Conservation (phyloP, 2,888 invertebrate species). For the Ypsolopha scabrella region DNA sequence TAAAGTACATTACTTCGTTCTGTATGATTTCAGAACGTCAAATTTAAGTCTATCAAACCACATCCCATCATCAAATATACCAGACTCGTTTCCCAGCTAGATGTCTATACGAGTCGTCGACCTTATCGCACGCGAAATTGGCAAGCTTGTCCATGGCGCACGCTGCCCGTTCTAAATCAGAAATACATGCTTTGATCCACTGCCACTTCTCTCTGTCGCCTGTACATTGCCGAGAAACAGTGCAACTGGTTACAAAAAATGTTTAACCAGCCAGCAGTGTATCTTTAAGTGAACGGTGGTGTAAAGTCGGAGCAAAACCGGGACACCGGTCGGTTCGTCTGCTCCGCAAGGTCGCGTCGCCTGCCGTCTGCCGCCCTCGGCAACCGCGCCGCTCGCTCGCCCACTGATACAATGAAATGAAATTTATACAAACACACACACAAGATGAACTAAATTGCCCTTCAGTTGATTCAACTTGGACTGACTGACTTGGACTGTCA, state of each 20-base stretch:
- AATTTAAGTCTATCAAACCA: not conserved
- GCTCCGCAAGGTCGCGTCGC: conserved; percentile 57
- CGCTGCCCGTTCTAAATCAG: not conserved
- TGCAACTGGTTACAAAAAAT: not conserved
- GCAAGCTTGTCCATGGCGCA: not conserved
- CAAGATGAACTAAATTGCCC: too few species aligned
- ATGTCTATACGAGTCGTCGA: not conserved
- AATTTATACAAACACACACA: too few species aligned
- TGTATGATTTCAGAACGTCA: too few species aligned
- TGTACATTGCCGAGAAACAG: not conserved
- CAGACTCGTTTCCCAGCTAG: too few species aligned
- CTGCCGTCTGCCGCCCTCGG: conserved; percentile 14
- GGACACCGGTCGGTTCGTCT: conserved; percentile 32
- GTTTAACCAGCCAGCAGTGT: not conserved
- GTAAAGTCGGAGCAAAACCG: too few species aligned
- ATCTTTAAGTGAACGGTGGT: conserved; percentile 5
- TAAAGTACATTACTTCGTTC: too few species aligned
- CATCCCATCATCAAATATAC: too few species aligned
- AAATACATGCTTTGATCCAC: not conserved
- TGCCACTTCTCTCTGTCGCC: not conserved
- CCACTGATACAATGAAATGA: not conserved
- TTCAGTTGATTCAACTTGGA: too few species aligned
- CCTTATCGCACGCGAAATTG: conserved; percentile 2
- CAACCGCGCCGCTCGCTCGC: not conserved
- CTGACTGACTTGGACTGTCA: too few species aligned